A percentile compares a stretch with the other conserved stretches of the same genome.
Conservation (phyloP, 2,113 vertebrate species). For the Aythya baeri region DNA sequence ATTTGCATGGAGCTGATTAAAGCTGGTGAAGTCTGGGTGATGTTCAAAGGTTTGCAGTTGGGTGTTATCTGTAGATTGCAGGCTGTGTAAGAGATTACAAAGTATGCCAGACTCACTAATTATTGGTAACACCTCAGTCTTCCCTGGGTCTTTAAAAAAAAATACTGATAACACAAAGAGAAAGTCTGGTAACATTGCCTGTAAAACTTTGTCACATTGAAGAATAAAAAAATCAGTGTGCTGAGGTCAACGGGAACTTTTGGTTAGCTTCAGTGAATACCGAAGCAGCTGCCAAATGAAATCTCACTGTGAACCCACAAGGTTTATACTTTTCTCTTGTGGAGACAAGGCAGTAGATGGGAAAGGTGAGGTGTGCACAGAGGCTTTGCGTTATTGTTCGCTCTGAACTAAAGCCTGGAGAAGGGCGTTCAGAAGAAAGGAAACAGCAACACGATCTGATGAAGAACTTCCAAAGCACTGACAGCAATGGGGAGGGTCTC, state of each 20-base stretch:
- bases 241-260: background rate
- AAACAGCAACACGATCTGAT: background rate
- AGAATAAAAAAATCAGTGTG: constrained; percentile 18
- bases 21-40: background rate
- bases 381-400: rapidly evolving
- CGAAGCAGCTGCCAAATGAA: background rate
- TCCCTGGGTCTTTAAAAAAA: background rate
- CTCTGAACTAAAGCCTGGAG: background rate
- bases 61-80: background rate
- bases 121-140: background rate
- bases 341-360: background rate
- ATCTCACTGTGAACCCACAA: background rate
- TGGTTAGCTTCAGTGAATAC: background rate
- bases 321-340: background rate
- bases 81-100: background rate
- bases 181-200: constrained; percentile 1
- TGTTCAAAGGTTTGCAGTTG: background rate
- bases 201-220: constrained; percentile 17
- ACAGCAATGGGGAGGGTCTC: background rate
- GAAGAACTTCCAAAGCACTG: background rate
- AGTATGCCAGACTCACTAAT: background rate
- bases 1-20: background rate
- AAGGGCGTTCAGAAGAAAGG: background rate
- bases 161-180: background rate
- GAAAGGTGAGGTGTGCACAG: background rate